Percentiles rank a stretch among this genome's conserved stretches.
phyloP scores from a whole-genome alignment of 2,113 vertebrate species.

The Leptobrachium ailaonicum region DNA sequence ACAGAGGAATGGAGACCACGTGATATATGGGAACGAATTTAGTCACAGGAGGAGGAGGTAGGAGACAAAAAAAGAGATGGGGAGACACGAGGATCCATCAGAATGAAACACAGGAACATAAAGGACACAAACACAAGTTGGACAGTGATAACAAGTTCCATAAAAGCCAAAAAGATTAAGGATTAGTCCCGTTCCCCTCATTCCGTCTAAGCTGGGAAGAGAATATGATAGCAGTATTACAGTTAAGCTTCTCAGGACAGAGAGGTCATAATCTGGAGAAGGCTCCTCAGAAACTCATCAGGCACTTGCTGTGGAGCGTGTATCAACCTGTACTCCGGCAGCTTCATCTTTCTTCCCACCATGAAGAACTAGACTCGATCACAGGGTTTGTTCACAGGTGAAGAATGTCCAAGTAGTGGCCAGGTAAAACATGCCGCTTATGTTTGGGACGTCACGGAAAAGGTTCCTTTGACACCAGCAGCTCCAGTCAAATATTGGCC shows the following conservation, averaged over 20 bases:
- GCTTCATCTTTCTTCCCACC: too few relatives aligned
- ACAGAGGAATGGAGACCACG: neutral
- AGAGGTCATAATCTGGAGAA: neutral
- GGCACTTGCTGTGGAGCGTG: too few relatives aligned
- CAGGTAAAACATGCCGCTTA: too few relatives aligned
- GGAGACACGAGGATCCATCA: neutral
- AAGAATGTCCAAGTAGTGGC: too few relatives aligned
- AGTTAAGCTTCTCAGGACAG: neutral
- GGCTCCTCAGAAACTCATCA: too few relatives aligned
- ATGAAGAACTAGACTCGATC: too few relatives aligned
- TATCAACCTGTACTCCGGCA: too few relatives aligned
- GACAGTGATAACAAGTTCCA: neutral
- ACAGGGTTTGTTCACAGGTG: too few relatives aligned
- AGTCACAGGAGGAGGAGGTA: conserved; percentile 17
- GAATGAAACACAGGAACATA: neutral
- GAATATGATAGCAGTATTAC: neutral
- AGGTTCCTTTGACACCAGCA: too few relatives aligned
- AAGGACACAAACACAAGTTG: neutral
- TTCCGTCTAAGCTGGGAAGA: neutral
- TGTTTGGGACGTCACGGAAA: too few relatives aligned
- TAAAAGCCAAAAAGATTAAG: neutral
- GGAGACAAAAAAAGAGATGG: conserved; percentile 3
- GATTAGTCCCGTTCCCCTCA: neutral
- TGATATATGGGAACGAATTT: conserved; percentile 3
- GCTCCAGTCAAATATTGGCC: too few relatives aligned